Base-by-base conservation (phyloP, 2,797 vertebrate species). In the Glossophaga mutica region DNA sequence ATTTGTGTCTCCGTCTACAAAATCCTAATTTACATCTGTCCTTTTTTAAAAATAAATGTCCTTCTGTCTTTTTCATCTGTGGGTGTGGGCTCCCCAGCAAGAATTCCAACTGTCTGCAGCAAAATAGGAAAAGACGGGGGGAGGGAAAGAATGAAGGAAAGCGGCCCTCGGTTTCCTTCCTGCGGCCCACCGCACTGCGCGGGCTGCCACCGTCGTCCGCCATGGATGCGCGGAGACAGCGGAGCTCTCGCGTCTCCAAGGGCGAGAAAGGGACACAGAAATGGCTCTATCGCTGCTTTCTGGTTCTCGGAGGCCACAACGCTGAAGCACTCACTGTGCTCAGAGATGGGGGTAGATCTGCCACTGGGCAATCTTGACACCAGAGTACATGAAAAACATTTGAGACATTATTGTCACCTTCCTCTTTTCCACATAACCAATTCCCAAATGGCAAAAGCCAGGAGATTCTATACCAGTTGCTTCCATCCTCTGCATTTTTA, bases 21-120 rank as follows among this genome's bases (percentile, higher is more conserved):
- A 94, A 94, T 89, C 48, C 67, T 90, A 52, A 97, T 96, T 95
- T 91, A 87, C 90, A 96, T 96, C 81, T 94, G 87, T 90, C 96
- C 92, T 96, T 95, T 96, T 77, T 78, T 48, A 21, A 81, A 84
- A 78, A 94, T 95, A 92, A 95, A 74, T 55, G 71, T 73, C 78
- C 84, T 96, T 97, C 94, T 97, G 97, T 96, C 91, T 95, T 91
- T 71, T 81, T 59, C 59, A 34, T 76, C 86, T 94, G 96, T 96
- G 96, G 95, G 89, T 57, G 97, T 89, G 67, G 74, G 46, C 67
- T 94, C 67, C 88, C 48, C 19, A 46, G 84, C 65, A 96, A 93
- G 95, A 97, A 94, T 96, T 84, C 59, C 2, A 12, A 90, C 79
- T 77, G 74, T 90, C 15, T 86, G 48, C 57, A 88, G 46, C 78